Conservation (phyloP, 2,888 invertebrate genomes). For the Drosophila yooni region DNA sequence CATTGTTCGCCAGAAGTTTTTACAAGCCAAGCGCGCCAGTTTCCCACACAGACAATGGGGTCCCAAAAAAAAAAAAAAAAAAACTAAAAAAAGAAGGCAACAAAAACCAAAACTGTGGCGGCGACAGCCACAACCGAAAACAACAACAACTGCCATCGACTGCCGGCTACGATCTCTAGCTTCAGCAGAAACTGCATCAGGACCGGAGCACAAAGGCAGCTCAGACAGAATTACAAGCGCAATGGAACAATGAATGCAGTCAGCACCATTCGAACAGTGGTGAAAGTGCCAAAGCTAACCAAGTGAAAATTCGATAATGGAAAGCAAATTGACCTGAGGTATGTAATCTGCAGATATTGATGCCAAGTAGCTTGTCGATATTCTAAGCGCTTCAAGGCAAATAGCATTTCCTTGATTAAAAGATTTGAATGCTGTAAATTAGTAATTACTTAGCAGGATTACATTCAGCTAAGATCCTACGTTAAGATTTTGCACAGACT, state of each 20-base stretch:
- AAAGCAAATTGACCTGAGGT: conserved; percentile 43
- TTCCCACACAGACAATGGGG: conserved; percentile 77
- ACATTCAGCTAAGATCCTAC: not conserved
- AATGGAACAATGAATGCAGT: conserved; percentile 74
- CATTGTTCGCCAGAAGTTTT: conserved; percentile 65
- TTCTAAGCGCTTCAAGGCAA: not conserved
- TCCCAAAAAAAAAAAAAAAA: conserved; percentile 43
- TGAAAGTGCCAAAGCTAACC: conserved; percentile 50
- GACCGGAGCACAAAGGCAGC: conserved; percentile 59
- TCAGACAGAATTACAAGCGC: conserved; percentile 76
- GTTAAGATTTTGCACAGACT: not conserved
- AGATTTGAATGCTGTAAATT: not conserved
- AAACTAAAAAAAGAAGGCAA: conserved; percentile 5
- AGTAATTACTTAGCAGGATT: not conserved
- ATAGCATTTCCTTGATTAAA: no score
- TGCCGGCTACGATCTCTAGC: conserved; percentile 54
- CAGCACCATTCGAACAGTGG: conserved; percentile 74
- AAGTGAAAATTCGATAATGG: conserved; percentile 51
- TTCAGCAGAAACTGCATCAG: conserved; percentile 35
- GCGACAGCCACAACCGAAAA: conserved; percentile 58
- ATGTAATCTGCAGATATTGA: conserved; percentile 1
- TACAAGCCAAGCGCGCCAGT: conserved; percentile 72
- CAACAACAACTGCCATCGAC: conserved; percentile 47
- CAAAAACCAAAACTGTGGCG: conserved; percentile 51
- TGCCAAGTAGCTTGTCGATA: conserved; percentile 2